Conservation (phyloP, 1,140 invertebrate species). For the Brachionus plicatilis region DNA sequence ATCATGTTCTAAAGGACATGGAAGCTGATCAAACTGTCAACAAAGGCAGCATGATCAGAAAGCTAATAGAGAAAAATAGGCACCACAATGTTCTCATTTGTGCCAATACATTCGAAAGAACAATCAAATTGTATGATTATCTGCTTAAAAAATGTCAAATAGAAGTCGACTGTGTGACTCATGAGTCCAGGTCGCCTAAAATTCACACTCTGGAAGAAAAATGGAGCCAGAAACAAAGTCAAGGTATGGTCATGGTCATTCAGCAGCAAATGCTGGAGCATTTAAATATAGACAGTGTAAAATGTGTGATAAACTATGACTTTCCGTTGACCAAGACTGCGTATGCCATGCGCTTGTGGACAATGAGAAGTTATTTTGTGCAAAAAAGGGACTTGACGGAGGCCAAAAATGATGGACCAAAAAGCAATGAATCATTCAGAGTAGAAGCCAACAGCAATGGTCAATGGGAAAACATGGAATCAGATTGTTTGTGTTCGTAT, state of each 20-base stretch:
- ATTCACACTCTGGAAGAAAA: neutral
- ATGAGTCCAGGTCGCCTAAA: neutral
- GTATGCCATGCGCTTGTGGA: neutral
- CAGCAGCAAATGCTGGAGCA: neutral
- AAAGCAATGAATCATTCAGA: neutral
- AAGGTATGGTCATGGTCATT: neutral
- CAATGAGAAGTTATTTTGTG: conserved; percentile 17
- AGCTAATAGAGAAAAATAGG: neutral
- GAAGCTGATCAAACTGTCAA: neutral
- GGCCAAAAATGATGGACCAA: neutral
- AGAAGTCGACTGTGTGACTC: neutral
- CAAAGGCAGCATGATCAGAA: neutral
- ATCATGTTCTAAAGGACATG: conserved; percentile 3
- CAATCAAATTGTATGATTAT: neutral
- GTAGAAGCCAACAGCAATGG: neutral
- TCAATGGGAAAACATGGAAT: neutral
- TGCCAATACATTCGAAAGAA: conserved; percentile 5
- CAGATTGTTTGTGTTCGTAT: neutral
- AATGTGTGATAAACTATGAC: conserved; percentile 26
- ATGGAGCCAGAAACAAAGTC: neutral
- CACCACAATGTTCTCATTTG: neutral
- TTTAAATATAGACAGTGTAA: neutral
- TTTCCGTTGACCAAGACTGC: neutral
- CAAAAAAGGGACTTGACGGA: neutral
- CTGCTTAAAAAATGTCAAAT: neutral